Evolutionary conservation across 2,888 invertebrate genomes (phyloP), one percentile per base, ranked within the genome.

Genomic region (Andrena dorsata): DNA sequence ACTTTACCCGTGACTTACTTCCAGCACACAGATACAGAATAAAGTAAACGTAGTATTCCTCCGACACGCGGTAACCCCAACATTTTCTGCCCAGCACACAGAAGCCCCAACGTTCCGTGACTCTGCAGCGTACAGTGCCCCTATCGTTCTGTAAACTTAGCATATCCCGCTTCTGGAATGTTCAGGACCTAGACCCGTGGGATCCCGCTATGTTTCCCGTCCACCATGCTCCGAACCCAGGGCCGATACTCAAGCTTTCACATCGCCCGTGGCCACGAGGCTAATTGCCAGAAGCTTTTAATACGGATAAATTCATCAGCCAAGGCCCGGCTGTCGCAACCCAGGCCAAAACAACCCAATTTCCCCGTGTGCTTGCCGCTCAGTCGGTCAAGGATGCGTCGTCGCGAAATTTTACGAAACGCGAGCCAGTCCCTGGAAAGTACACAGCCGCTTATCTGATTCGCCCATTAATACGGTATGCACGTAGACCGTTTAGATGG

Each of bases 251-350:
- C 16, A 61, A 30, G 60, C 28, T 28, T 61, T 32, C n/a, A n/a
- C n/a, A n/a, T 30, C 20, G n/a, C 8, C n/a, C 41, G 6, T 16
- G 8, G 20, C 13, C 2, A 3, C 3, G 8, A 1, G 28, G 7
- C 35, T 23, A 56, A 56, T 75, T n/a, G 68, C 60, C 32, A 47
- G 51, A 35, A n/a, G 20, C 26, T 49, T 49, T 23, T 28, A 49
- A n/a, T 30, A 74, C 20, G 32, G n/a, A 23, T 49, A 23, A 41
- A 60, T 68, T 60, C 51, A 23, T 51, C 10, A 20, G 70, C 41
- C 61, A 51, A 76, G 71, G 23, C 30, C 23, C 49, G 35, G 6
- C 51, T 76, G 61, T 70, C 61, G 71, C 71, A 76, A 76, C 20
- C 0, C 4, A n/a, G 2, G 13, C 20, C 20, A 41, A 23, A 49